Evolutionary conservation across 2,113 vertebrate species (phyloP), one percentile per base, ranked within the genome.

Genomic region (Struthio camelus): DNA sequence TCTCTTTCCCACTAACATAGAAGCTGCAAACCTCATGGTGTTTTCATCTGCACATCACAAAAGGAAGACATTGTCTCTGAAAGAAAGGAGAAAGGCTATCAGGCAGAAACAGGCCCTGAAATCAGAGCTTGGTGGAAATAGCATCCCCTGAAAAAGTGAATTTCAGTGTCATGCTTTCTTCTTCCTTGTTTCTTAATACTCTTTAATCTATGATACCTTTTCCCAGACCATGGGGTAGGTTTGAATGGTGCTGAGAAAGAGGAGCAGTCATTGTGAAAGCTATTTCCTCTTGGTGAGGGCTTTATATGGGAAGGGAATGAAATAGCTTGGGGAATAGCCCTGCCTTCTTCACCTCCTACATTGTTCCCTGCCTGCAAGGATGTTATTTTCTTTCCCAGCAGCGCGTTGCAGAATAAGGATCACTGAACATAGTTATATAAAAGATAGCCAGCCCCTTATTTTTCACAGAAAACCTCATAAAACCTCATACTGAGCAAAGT

Each of bases 61-160:
- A 36, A 61, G n/a, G 46, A 48, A 48, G 72, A 48, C 2, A 0
- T 46, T 77, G 34, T 58, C 51, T 58, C 51, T 17, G 62, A 40
- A 67, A 34, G 40, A 5, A 3, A 1, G 18, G 4, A 24, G 5
- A 19, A 25, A 28, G 46, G 27, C 25, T 62, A 1, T 36, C 62
- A 46, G 66, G 3, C 18, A 79, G 73, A 51, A 51, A 51, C 42
- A 5, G 16, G 51, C 27, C 3, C 48, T 65, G 50, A 27, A 14
- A 24, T 48, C 0, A 0, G 8, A 30, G 54, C 9, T n/a, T 27
- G 30, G 28, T 4, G 22, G 64, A 38, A 46, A 34, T 36, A 51
- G 48, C 28, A 9, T 56, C 50, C 23, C 13, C 1, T 16, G 30
- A 25, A 8, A 14, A 27, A 51, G 30, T 17, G 30, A 8, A 42